phyloP scores from a whole-genome alignment of 2,113 vertebrate genomes.

The Chitala chitala region DNA sequence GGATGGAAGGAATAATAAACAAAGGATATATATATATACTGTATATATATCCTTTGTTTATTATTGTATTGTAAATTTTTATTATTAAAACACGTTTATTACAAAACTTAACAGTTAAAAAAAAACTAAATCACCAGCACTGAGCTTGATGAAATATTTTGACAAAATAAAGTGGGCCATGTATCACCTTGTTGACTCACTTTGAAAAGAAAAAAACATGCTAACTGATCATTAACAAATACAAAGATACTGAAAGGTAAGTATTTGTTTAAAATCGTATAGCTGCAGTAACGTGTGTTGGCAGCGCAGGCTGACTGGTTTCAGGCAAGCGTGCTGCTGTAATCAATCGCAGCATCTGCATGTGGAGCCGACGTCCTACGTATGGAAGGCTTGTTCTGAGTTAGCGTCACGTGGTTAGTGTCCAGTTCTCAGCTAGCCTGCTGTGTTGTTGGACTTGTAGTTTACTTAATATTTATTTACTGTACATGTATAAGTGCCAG shows the following conservation, averaged over 20 bases:
- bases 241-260: background rate
- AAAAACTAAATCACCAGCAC: too few species aligned
- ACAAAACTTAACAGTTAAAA: too few species aligned
- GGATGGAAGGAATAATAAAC: background rate
- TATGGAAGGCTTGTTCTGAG: too few species aligned
- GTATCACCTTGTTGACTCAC: background rate
- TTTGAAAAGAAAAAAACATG: background rate
- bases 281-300: background rate
- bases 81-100: too few species aligned
- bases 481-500: too few species aligned
- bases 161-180: background rate
- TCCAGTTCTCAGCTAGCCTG: too few species aligned
- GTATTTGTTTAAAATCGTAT: background rate
- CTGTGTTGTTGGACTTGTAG: too few species aligned
- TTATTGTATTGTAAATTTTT: too few species aligned
- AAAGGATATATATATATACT: background rate
- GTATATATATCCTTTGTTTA: background rate
- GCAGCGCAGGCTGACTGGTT: background rate
- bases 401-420: too few species aligned
- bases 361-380: background rate
- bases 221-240: background rate
- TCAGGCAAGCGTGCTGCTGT: background rate
- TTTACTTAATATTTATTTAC: too few species aligned
- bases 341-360: background rate
- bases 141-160: background rate